phyloP scores from a whole-genome alignment of 2,888 invertebrate species.

The Troilus luridus region DNA sequence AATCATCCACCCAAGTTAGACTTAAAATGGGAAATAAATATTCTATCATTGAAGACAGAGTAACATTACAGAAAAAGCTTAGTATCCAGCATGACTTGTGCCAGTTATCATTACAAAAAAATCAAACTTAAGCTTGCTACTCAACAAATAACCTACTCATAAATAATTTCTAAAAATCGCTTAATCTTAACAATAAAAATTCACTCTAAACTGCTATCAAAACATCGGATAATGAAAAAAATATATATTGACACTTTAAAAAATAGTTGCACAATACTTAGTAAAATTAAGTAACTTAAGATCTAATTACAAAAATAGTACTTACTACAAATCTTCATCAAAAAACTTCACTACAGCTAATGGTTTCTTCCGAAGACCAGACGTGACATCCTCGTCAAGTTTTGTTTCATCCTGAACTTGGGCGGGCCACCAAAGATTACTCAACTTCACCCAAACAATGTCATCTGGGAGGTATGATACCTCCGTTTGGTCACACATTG shows the following conservation, averaged over 20 bases:
- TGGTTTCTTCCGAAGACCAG: slow-evolving; percentile 79
- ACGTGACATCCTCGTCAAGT: slow-evolving; percentile 78
- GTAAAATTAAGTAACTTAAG: background rate
- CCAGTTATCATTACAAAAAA: background rate
- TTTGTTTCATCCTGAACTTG: slow-evolving; percentile 78
- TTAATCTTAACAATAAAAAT: background rate
- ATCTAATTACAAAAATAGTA: slow-evolving; percentile 65
- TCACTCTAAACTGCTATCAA: background rate
- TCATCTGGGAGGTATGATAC: slow-evolving; percentile 80
- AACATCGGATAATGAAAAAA: background rate
- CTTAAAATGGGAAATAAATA: no score
- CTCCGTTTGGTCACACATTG: slow-evolving; percentile 80
- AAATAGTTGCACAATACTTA: no score
- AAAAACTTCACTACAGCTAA: slow-evolving; percentile 88
- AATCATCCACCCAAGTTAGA: no score
- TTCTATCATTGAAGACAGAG: no score
- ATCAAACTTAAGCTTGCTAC: background rate
- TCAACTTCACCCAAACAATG: slow-evolving; percentile 88
- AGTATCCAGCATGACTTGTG: background rate
- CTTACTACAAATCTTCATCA: slow-evolving; percentile 87
- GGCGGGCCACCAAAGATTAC: slow-evolving; percentile 89
- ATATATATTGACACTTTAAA: no score
- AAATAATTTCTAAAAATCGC: background rate
- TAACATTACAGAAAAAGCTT: no score
- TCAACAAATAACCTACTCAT: background rate